A percentile compares a stretch with the other conserved stretches of the same genome.
phyloP scores from a whole-genome alignment of 2,888 invertebrate species.

The Plebejus argus region DNA sequence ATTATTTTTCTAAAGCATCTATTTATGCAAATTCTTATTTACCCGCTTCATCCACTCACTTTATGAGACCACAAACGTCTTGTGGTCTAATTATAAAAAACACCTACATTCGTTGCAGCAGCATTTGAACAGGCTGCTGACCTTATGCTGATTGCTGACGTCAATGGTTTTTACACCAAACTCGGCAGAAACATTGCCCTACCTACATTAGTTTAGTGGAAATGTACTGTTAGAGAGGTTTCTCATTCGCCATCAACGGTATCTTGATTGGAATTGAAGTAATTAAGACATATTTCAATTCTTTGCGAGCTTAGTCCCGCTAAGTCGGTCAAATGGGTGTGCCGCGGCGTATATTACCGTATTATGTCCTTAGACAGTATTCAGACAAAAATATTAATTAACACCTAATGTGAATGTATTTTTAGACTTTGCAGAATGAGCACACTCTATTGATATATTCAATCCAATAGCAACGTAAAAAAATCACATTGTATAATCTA shows the following conservation, averaged over 20 bases:
- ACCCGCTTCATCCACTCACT: not conserved
- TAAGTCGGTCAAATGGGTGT: not conserved
- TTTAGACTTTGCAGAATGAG: no score
- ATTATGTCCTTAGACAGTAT: not conserved
- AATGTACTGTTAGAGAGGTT: slow-evolving; percentile 17
- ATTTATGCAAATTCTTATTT: no score
- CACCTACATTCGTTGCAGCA: not conserved
- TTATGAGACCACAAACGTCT: not conserved
- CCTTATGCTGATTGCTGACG: slow-evolving; percentile 52
- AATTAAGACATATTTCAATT: not conserved
- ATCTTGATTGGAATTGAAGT: not conserved
- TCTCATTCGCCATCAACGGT: not conserved
- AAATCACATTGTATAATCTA: no score
- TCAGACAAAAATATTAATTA: no score
- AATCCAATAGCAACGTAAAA: no score
- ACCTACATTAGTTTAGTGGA: slow-evolving; percentile 2
- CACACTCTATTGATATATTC: no score
- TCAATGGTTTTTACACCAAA: slow-evolving; percentile 50
- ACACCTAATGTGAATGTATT: no score
- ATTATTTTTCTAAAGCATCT: no score
- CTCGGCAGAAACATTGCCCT: slow-evolving; percentile 8
- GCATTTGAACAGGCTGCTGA: slow-evolving; percentile 36
- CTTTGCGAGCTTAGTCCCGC: not conserved
- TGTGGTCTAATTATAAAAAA: not conserved
- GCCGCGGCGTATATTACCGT: not conserved